phyloP scores from a whole-genome alignment of 1,140 invertebrate genomes.

The Sinella curviseta region DNA sequence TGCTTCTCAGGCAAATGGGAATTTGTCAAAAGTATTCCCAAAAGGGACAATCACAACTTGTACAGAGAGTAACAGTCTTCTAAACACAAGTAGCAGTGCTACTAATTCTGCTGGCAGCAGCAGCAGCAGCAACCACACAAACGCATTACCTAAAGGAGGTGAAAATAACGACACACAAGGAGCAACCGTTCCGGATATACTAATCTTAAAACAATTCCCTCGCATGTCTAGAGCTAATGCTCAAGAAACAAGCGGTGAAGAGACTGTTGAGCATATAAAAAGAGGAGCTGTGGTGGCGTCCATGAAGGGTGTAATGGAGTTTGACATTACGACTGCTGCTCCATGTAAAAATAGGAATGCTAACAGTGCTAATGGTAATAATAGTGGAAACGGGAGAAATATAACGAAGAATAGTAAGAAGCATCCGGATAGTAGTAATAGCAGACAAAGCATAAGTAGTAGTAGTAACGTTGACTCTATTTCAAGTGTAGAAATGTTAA shows the following conservation, averaged over 20 bases:
- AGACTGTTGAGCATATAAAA: not conserved
- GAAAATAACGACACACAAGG: not conserved
- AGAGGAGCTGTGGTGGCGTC: not conserved
- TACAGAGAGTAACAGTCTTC: not conserved
- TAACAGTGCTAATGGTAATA: not conserved
- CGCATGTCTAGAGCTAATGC: not conserved
- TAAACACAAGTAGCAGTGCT: not conserved
- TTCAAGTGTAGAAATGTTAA: conserved; percentile 17
- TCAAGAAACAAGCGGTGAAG: not conserved
- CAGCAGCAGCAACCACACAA: not conserved
- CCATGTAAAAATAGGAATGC: not conserved
- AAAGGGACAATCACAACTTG: not conserved
- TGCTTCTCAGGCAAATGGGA: not conserved
- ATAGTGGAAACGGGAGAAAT: not conserved
- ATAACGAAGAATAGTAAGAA: not conserved
- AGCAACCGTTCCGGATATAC: conserved; percentile 6
- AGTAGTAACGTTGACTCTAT: not conserved
- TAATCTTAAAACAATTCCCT: conserved; percentile 14
- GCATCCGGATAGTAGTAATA: not conserved
- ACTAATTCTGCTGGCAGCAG: not conserved
- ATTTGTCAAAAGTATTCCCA: not conserved
- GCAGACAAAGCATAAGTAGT: not conserved
- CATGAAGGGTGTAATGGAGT: not conserved
- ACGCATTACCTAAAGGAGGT: not conserved
- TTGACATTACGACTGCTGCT: not conserved